These are phyloP conservation scores for Lasioglossum oenotherae DNA, from an alignment of 2,888 invertebrate genomes.

Conservation along the genomic window DNA sequence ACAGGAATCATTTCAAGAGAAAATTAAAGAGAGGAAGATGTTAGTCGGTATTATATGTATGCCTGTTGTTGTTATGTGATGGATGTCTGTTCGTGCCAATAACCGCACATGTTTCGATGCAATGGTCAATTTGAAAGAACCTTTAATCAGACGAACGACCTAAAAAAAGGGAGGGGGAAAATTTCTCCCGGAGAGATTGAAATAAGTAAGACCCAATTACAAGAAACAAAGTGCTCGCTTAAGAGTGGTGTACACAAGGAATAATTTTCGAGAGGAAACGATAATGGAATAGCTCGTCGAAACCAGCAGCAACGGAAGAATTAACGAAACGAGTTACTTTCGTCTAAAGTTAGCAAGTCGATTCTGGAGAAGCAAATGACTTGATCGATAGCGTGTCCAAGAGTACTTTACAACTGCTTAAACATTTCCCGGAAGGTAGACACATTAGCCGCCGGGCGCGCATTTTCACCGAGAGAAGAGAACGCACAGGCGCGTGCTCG, in stretches of 20 bases:
- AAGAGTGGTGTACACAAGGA: not conserved
- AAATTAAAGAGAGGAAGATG: too few species aligned
- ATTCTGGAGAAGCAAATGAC: not conserved
- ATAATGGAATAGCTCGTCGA: not conserved
- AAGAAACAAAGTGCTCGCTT: not conserved
- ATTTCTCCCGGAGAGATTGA: not conserved
- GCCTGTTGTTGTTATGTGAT: too few species aligned
- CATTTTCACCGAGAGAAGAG: slow-evolving; percentile 35
- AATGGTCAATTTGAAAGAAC: not conserved
- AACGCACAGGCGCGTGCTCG: slow-evolving; percentile 52
- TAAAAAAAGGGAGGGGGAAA: not conserved
- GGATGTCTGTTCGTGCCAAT: not conserved
- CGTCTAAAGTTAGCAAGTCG: not conserved
- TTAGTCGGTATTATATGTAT: not conserved
- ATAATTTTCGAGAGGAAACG: not conserved
- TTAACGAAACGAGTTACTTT: slow-evolving; percentile 1
- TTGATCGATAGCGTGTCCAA: slow-evolving; percentile 18
- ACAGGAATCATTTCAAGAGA: too few species aligned
- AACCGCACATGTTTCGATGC: not conserved
- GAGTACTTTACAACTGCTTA: slow-evolving; percentile 17
- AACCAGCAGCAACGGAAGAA: not conserved
- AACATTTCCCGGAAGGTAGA: slow-evolving; percentile 36
- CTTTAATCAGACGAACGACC: not conserved
- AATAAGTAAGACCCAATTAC: slow-evolving; percentile 1
- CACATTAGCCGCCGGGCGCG: slow-evolving; percentile 25